Conservation (phyloP, 2,888 invertebrate genomes). For the Luffia ferchaultella region DNA sequence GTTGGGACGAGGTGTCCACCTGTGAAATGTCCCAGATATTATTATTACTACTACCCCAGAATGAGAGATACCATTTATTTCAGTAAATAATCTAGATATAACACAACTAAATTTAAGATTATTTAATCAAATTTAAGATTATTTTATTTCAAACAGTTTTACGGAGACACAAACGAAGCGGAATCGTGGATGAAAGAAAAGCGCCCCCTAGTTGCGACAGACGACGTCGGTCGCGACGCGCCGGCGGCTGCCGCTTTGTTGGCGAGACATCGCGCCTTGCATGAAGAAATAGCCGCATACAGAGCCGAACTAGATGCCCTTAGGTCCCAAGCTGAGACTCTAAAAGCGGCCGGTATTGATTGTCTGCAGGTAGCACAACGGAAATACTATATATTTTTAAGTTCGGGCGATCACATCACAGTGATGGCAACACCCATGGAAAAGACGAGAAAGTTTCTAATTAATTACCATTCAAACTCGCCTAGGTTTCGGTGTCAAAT, state of each 20-base stretch:
- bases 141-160: constrained; percentile 74
- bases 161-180: constrained; percentile 96
- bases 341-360: constrained; percentile 77
- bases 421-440: too few species aligned
- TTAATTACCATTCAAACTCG: too few species aligned
- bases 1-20: too few species aligned
- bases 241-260: constrained; percentile 89
- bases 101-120: too few species aligned
- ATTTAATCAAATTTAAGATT: background rate
- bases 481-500: too few species aligned
- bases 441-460: too few species aligned
- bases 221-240: constrained; percentile 93
- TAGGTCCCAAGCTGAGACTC: constrained; percentile 78
- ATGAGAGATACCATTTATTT: too few species aligned
- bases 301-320: constrained; percentile 85
- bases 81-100: too few species aligned
- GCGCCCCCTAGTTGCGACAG: constrained; percentile 87
- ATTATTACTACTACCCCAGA: too few species aligned
- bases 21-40: too few species aligned
- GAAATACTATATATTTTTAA: too few species aligned
- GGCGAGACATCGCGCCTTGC: constrained; percentile 85
- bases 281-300: constrained; percentile 90
- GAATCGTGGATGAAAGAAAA: constrained; percentile 98
- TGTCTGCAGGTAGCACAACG: constrained; percentile 22
- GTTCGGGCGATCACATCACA: background rate